These are phyloP conservation scores for Neogobius melanostomus DNA, from an alignment of 2,113 vertebrate genomes.

Conservation along the genomic window DNA sequence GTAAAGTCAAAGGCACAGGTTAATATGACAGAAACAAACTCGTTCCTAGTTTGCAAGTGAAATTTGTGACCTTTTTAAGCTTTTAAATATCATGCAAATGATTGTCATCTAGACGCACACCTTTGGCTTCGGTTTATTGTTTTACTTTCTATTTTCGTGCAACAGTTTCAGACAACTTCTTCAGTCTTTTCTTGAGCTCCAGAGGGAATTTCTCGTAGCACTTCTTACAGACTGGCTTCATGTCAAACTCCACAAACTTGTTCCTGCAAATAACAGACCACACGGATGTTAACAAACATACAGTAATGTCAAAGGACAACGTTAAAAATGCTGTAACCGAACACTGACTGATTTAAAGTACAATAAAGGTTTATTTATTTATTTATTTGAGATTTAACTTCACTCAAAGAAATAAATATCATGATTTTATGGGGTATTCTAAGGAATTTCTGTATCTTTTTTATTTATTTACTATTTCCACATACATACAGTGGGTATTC, in stretches of 20 bases:
- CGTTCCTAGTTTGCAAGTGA: background rate
- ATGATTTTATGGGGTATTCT: no score
- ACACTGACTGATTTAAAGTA: background rate
- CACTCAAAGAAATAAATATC: no score
- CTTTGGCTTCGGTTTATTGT: background rate
- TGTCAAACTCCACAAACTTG: conserved; percentile 99
- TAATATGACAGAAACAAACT: conserved; percentile 13
- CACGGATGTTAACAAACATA: background rate
- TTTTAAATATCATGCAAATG: conserved; percentile 4
- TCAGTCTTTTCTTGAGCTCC: conserved; percentile 98
- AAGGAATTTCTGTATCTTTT: no score
- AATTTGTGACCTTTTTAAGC: background rate
- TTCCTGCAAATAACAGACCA: conserved; percentile 78
- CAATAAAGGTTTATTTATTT: no score
- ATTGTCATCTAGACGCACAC: conserved; percentile 6
- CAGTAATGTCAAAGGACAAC: background rate
- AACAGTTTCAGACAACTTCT: conserved; percentile 96
- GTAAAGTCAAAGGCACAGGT: conserved; percentile 42
- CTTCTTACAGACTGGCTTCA: conserved; percentile 99
- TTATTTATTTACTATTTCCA: no score
- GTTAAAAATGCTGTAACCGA: background rate
- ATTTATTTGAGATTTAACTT: no score
- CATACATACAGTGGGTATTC: no score
- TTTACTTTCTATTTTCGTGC: conserved; percentile 83
- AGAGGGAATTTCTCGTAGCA: conserved; percentile 98